Evolutionary conservation across 2,113 vertebrate species (phyloP).

Genomic region (Siniperca chuatsi): DNA sequence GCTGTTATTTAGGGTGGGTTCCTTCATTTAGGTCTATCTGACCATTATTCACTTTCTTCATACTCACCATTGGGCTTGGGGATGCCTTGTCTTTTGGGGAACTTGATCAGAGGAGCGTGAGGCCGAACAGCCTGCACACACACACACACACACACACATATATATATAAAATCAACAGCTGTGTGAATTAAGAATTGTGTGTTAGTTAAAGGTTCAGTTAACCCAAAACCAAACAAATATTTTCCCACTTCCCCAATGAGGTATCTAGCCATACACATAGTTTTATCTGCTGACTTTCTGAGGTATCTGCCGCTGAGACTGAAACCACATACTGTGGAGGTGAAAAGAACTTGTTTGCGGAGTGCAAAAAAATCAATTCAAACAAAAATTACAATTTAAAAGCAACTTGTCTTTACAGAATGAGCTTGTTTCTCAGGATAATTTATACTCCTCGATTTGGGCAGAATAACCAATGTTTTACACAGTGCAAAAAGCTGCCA

Average conservation of each 20-base stretch:
- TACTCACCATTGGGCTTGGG: slow-evolving; percentile 81
- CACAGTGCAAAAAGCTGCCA: background rate
- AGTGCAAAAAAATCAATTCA: too few relatives aligned
- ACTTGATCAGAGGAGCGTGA: slow-evolving; percentile 85
- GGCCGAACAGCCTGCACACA: slow-evolving; percentile 82
- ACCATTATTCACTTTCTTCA: background rate
- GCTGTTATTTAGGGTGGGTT: background rate
- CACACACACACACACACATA: background rate
- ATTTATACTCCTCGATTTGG: too few relatives aligned
- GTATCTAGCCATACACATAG: background rate
- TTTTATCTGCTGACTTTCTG: background rate
- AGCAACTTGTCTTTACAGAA: too few relatives aligned
- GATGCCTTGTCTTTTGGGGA: slow-evolving; percentile 76
- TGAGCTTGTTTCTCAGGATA: too few relatives aligned
- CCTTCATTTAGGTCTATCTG: background rate
- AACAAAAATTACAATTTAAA: too few relatives aligned
- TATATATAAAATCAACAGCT: background rate
- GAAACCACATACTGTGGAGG: too few relatives aligned
- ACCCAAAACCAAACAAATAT: background rate
- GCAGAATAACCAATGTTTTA: too few relatives aligned
- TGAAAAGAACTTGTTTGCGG: too few relatives aligned
- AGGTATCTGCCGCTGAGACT: background rate
- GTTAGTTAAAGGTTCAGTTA: background rate
- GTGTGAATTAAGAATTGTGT: background rate
- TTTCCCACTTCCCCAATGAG: background rate